A percentile compares a stretch with the other conserved stretches of the same genome.
These are phyloP conservation scores for Dione juno DNA, from an alignment of 2,888 invertebrate species.

Conservation along the genomic window DNA sequence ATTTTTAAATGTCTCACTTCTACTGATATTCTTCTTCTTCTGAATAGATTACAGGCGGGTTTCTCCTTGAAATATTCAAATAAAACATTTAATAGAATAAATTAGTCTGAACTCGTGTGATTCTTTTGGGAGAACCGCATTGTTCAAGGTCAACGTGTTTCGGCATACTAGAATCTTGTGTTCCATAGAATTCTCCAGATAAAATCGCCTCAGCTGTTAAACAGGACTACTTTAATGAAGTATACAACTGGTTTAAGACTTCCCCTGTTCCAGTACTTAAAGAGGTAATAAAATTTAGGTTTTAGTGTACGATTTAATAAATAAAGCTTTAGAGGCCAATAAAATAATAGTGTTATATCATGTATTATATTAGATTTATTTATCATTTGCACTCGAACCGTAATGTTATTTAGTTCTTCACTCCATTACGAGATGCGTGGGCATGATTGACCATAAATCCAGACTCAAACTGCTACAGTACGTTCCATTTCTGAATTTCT, in stretches of 20 bases:
- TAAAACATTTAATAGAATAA: not conserved
- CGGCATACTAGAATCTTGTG: not conserved
- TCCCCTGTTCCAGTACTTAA: not conserved
- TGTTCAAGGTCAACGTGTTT: not conserved
- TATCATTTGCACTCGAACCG: conserved; percentile 39
- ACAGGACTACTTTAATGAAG: conserved; percentile 10
- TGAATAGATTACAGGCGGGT: not conserved
- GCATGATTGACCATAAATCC: conserved; percentile 53
- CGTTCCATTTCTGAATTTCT: conserved; percentile 49
- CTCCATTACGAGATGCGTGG: conserved; percentile 56
- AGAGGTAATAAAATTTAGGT: not conserved
- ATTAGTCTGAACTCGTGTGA: not conserved
- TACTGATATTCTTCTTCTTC: not conserved
- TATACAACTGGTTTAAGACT: conserved; percentile 15
- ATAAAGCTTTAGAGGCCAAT: not conserved
- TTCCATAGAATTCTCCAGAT: not conserved
- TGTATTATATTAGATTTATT: conserved; percentile 16
- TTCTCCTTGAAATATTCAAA: not conserved
- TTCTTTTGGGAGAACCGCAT: not conserved
- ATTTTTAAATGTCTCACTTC: not conserved
- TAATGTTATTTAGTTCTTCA: conserved; percentile 38
- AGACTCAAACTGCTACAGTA: conserved; percentile 45
- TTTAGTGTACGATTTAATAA: conserved; percentile 8
- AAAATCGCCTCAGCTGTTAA: conserved; percentile 7
- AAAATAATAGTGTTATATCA: not conserved